Evolutionary conservation across 2,113 vertebrate genomes (phyloP), one percentile per base, ranked within the genome.

Genomic region (Physeter macrocephalus): DNA sequence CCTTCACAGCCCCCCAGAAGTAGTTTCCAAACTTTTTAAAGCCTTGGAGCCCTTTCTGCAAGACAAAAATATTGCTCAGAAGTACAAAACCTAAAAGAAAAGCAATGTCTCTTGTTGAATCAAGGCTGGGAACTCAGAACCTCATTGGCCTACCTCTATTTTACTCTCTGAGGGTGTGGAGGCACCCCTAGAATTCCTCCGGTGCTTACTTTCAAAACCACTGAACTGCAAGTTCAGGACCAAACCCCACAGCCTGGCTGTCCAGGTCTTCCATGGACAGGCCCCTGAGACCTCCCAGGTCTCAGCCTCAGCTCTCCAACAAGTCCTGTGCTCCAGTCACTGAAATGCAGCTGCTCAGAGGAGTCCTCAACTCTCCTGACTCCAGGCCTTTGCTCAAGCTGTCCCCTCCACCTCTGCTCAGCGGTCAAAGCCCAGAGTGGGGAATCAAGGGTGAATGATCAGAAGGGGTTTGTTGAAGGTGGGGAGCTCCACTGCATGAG

Each of bases 31-130:
- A 88, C 34, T 61, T 92, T 49, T 29, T 36, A 61, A 89, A 62
- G 49, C n/a, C 77, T 57, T 59, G 3, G 54, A 85, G 41, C 23
- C 9, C 71, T 89, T 83, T 61, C 77, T 62, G 27, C 36, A 82
- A 88, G 88, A 93, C 80, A 92, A 89, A 89, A 89, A 59, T 52
- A 59, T 18, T 87, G 46, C 43, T 95, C 71, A 72, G 49, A 95
- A 80, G 82, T 39, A 88, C 2, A 54, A 36, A 80, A 78, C 67
- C 54, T 81, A 59, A 66, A 75, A 67, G 25, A 57, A 57, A 94
- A 67, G n/a, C 64, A 93, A 27, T 5, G 5, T 12, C 11, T 49
- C 18, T 49, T 36, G 75, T 29, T 49, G n/a, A 75, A 54, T 62
- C 88, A 66, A 5, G 39, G 43, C 34, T 67, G 67, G 82, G 49